A percentile compares a stretch with the other conserved stretches of the same genome.
Evolutionary conservation across 2,113 vertebrate genomes (phyloP).

Genomic region (Spilogale gracilis): DNA sequence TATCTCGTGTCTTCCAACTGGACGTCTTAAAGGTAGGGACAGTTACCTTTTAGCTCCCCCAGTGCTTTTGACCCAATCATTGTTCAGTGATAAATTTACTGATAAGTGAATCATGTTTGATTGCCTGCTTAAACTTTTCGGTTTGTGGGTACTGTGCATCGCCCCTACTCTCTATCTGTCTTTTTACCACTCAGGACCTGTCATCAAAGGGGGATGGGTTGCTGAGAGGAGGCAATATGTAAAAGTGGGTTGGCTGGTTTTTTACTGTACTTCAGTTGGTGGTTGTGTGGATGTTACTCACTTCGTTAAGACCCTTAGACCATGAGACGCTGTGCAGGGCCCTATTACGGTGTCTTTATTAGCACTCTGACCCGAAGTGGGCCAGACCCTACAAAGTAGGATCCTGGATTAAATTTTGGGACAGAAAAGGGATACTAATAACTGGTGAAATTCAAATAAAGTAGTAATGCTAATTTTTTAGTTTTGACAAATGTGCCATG

Average conservation of each 20-base stretch:
- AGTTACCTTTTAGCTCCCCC: rapidly evolving
- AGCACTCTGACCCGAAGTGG: background rate
- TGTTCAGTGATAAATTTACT: background rate
- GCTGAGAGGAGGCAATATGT: background rate
- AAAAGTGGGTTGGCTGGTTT: background rate
- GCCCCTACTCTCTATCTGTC: background rate
- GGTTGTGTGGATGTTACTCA: background rate
- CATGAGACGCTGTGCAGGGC: background rate
- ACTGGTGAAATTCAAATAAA: background rate
- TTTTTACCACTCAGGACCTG: background rate
- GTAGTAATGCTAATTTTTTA: background rate
- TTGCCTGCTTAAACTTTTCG: background rate
- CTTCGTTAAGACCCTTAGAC: background rate
- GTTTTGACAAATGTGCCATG: background rate
- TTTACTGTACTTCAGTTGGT: background rate
- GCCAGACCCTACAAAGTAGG: background rate
- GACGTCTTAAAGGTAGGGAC: background rate
- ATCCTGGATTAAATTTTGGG: background rate
- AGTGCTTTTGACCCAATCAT: too few relatives aligned
- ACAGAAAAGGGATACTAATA: background rate
- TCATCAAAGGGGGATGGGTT: background rate
- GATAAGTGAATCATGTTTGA: background rate
- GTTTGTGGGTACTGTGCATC: background rate
- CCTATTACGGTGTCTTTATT: rapidly evolving
- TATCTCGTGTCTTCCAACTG: background rate